Evolutionary conservation across 2,888 invertebrate species (phyloP), one percentile per base, ranked within the genome.

Genomic region (Margaritifera margaritifera): DNA sequence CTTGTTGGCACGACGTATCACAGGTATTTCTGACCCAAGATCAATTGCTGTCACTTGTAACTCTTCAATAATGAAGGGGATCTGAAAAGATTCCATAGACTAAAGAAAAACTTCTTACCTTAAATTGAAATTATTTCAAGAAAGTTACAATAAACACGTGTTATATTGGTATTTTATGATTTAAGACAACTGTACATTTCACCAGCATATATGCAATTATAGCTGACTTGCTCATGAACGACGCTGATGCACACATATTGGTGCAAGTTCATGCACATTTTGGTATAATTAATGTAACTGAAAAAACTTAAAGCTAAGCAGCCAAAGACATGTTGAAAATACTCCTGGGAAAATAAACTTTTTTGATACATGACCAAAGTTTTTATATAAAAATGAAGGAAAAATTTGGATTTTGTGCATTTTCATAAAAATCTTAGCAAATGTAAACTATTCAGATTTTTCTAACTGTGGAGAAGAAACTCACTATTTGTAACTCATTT

Each of bases 11-110:
- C 86, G 80, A 0, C 87, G 78, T 61, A 90, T 86, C 64, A 87
- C 81, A 27, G 90, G 90, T 62, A 90, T 80, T 66, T 86, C 86
- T 25, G 78, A 77, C 55, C 94, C 94, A 80, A 96, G 91, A 59
- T 93, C 93, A 80, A 96, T 90, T 85, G 94, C 94, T 52, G 94
- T 93, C 78, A 97, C 93, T 62, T 92, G 90, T 65, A 97, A 91
- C 78, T 94, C 94, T 76, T 96, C 95, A 92, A 97, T 95, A 90
- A 97, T 96, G 82, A 95, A 94, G 1, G 97, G 97, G 75, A 95
- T 90, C 89, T 89, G 76, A 11, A 80, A 71, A 67, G 55, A 42
- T 42, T 42, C 42, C 2, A 42, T 42, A 42, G 31, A 56, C 3
- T 42, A 42, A 59, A 65, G 24, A 20, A 57, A 2, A 1, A 5